Conservation (phyloP, 2,888 invertebrate genomes). For the Perdita meconis region DNA sequence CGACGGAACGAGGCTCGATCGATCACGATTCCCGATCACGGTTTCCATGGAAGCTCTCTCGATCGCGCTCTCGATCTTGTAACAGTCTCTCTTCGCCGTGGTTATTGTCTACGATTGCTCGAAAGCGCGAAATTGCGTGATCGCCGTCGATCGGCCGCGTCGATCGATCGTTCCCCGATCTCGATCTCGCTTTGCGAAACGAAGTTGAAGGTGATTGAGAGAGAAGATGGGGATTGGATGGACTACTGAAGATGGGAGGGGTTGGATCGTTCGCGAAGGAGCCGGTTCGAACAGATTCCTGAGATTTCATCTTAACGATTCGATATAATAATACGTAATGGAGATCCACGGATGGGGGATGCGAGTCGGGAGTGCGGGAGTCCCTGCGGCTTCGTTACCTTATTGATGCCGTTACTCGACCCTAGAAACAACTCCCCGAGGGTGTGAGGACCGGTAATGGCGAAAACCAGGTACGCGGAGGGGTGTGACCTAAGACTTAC, state of each 20-base stretch:
- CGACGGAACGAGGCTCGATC: constrained; percentile 11
- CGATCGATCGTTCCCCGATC: not conserved
- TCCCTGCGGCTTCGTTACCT: constrained; percentile 22
- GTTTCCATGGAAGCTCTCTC: constrained; percentile 63
- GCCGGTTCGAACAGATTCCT: constrained; percentile 44
- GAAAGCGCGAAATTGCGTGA: constrained; percentile 40
- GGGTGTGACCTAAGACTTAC: constrained; percentile 30
- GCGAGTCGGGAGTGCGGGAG: constrained; percentile 7
- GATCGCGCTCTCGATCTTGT: constrained; percentile 48
- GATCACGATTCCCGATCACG: constrained; percentile 29
- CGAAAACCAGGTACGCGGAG: constrained; percentile 10
- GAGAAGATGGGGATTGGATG: not conserved
- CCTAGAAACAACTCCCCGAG: not conserved
- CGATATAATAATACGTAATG: constrained; percentile 52
- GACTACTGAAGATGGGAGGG: not conserved
- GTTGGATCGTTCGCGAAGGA: constrained; percentile 50
- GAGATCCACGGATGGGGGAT: constrained; percentile 48
- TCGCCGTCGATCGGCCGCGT: constrained; percentile 2
- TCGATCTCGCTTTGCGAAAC: not conserved
- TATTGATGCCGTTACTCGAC: constrained; percentile 34
- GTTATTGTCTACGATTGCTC: constrained; percentile 65
- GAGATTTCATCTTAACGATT: constrained; percentile 56
- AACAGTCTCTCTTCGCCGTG: constrained; percentile 38
- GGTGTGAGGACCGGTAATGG: constrained; percentile 1
- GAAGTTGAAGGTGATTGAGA: not conserved